Percentiles rank a stretch among this genome's conserved stretches.
Evolutionary conservation across 2,888 invertebrate species (phyloP).

Genomic region (Xylophagus ater): DNA sequence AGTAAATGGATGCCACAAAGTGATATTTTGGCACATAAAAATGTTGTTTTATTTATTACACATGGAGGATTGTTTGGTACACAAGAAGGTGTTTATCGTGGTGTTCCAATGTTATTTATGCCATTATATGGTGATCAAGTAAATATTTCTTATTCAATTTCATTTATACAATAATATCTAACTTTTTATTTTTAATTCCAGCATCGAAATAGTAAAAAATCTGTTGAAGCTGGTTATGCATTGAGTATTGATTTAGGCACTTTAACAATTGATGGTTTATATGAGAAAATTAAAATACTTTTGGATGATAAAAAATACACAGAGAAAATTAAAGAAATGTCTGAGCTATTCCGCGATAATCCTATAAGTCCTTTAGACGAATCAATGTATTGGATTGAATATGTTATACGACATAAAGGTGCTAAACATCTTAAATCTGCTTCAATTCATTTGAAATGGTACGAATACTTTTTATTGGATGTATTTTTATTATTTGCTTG

Average conservation of each 20-base stretch:
- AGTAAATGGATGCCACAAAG: slow-evolving; percentile 45
- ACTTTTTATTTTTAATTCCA: neutral
- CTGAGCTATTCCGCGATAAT: slow-evolving; percentile 43
- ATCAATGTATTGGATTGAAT: slow-evolving; percentile 51
- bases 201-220: slow-evolving; percentile 35
- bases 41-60: slow-evolving; percentile 39
- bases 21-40: slow-evolving; percentile 40
- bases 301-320: slow-evolving; percentile 34
- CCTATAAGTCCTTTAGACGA: slow-evolving; percentile 46
- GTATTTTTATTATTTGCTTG: too few species aligned
- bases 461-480: slow-evolving; percentile 41
- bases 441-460: slow-evolving; percentile 35
- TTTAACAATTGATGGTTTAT: slow-evolving; percentile 32
- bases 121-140: slow-evolving; percentile 40
- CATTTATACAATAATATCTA: neutral
- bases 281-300: slow-evolving; percentile 31
- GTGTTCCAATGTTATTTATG: slow-evolving; percentile 39
- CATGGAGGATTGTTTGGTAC: slow-evolving; percentile 41
- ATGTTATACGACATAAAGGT: slow-evolving; percentile 40
- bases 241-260: slow-evolving; percentile 31
- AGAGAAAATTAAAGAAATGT: slow-evolving; percentile 38
- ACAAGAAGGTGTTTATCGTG: slow-evolving; percentile 38
- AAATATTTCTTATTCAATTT: neutral
- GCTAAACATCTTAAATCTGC: slow-evolving; percentile 37
- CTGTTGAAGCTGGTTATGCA: slow-evolving; percentile 36